These are phyloP conservation scores for Podiceps cristatus DNA, from an alignment of 2,113 vertebrate species.

Conservation along the genomic window DNA sequence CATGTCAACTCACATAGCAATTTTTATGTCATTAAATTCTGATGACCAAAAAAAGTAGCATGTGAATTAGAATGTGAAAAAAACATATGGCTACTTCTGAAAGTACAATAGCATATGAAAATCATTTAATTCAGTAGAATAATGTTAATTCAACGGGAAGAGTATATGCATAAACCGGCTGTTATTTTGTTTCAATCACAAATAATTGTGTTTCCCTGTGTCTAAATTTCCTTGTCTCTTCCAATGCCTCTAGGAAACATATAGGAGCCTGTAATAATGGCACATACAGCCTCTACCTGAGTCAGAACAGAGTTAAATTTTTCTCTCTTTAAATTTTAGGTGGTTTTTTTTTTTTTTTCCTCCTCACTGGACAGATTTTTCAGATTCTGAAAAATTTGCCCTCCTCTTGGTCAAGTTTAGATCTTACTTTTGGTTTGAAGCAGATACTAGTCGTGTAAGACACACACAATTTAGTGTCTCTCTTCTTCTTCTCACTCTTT, in stretches of 20 bases:
- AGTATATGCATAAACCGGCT: not conserved
- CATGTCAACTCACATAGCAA: slow-evolving; percentile 8
- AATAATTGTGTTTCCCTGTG: not conserved
- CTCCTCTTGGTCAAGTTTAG: not conserved
- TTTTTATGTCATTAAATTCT: slow-evolving; percentile 51
- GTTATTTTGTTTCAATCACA: slow-evolving; percentile 17
- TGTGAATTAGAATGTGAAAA: slow-evolving; percentile 2
- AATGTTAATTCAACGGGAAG: not conserved
- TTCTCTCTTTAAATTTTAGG: not conserved
- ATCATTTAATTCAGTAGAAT: not conserved
- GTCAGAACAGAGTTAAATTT: not conserved
- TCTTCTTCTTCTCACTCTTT: not conserved
- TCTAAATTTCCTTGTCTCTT: not conserved
- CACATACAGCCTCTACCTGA: not conserved
- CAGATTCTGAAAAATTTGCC: not conserved
- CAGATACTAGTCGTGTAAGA: not conserved
- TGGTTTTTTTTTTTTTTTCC: accelerated
- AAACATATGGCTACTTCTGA: not conserved
- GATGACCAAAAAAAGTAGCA: slow-evolving; percentile 5
- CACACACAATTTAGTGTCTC: not conserved
- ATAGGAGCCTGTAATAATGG: not conserved
- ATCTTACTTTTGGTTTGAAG: not conserved
- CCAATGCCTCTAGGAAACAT: not conserved
- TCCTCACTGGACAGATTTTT: not conserved
- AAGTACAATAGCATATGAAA: not conserved